These are phyloP conservation scores for Phallusia fumigata DNA, from an alignment of 23 tunicate species.

Conservation along the genomic window DNA sequence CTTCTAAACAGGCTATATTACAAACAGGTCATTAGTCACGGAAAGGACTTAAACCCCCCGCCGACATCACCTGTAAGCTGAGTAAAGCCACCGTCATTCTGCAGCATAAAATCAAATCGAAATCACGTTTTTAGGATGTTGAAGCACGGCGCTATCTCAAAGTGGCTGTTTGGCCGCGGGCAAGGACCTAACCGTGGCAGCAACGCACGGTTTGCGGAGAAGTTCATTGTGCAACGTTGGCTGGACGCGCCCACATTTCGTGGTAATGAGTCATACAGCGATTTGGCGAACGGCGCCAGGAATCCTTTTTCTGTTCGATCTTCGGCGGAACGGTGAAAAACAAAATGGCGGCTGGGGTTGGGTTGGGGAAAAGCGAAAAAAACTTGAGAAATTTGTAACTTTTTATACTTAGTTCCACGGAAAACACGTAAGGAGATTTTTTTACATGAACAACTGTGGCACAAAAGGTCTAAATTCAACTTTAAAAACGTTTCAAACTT, in stretches of 20 bases:
- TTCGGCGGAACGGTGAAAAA: neutral
- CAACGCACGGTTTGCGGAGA: neutral
- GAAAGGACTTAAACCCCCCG: neutral
- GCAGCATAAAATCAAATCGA: neutral
- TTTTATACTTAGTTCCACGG: too few species aligned
- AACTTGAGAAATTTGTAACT: too few species aligned
- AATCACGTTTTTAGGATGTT: neutral
- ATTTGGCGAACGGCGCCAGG: neutral
- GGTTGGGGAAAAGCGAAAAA: too few species aligned
- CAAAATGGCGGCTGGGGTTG: neutral
- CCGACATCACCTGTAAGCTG: constrained; percentile 2
- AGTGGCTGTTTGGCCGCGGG: neutral
- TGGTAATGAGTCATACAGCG: neutral
- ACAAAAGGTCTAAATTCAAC: too few species aligned
- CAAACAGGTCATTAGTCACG: constrained; percentile 1
- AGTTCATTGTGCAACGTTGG: neutral
- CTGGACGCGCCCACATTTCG: too few species aligned
- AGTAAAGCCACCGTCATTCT: neutral
- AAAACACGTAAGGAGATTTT: too few species aligned
- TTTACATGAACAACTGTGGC: too few species aligned
- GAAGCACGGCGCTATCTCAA: neutral
- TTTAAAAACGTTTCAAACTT: too few species aligned
- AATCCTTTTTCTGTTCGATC: neutral
- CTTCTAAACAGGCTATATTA: neutral
- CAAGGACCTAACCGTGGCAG: neutral